Evolutionary conservation across 2,797 vertebrate genomes (phyloP), one percentile per base, ranked within the genome.

Genomic region (Gouania willdenowi): DNA sequence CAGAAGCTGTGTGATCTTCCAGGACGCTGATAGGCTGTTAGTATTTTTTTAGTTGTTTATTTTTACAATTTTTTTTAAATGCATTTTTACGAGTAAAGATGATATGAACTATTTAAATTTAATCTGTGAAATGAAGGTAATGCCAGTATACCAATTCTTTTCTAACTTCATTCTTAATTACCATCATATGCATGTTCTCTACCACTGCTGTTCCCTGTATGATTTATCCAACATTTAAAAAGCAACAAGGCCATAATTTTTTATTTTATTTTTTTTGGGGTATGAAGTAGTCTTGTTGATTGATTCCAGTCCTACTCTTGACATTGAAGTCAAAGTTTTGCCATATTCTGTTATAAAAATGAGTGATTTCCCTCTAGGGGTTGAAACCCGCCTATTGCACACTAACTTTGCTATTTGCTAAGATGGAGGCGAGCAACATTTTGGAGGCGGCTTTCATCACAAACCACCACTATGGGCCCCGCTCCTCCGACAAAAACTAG

Each of bases 71-170:
- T 67, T 40, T 70, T 38, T 60, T 56, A 34, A 52, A 43, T 61
- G 31, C 69, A 46, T 55, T 62, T 53, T 67, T 43, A 47, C 39
- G 31, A 51, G 32, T 43, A 52, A 72, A 27, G 36, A 43, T 64
- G 55, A 57, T 62, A 71, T 78, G 76, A 78, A 77, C 63, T 88
- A 86, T 90, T 89, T 87, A 86, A 85, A 55, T 71, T 67, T 79
- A 50, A 77, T 85, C 71, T 81, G 70, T 75, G 70, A 81, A 81
- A 58, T 64, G 40, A 81, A 73, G 54, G 68, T 74, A 49, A 46
- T 72, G 71, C 76, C 77, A 86, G 84, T 85, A 72, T 44, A 71
- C 64, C 49, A 52, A 40, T 48, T 29, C 8, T 50, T 21, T 36
- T 15, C 29, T 37, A 10, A 12, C 34, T 3, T 27, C 5, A 8